Conservation (phyloP, 2,888 invertebrate species). For the Thecophora atra region DNA sequence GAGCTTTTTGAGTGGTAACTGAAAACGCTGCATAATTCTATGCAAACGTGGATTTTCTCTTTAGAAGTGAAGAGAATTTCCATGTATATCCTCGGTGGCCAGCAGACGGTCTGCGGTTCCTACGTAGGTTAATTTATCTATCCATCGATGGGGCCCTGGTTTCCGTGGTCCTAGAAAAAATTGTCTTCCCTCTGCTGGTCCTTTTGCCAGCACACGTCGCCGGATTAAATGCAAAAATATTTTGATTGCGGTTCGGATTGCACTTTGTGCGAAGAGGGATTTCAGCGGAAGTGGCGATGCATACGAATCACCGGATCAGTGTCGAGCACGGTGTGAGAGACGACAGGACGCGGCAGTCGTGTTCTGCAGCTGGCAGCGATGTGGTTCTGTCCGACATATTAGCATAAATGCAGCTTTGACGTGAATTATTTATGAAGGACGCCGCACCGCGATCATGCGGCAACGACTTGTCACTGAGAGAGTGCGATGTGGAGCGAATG, state of each 20-base stretch:
- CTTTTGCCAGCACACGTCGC: too few species aligned
- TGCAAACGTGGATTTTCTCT: too few species aligned
- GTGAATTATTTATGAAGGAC: constrained; percentile 41
- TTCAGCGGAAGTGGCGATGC: constrained; percentile 41
- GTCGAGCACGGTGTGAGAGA: background rate
- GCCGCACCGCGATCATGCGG: constrained; percentile 8
- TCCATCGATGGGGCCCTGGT: too few species aligned
- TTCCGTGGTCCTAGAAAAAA: too few species aligned
- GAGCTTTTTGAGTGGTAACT: too few species aligned
- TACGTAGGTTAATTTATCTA: too few species aligned
- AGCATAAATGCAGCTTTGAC: constrained; percentile 42
- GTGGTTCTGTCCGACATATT: constrained; percentile 31
- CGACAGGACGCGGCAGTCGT: background rate
- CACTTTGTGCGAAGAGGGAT: constrained; percentile 29
- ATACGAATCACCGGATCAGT: constrained; percentile 38
- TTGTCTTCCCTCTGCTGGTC: too few species aligned
- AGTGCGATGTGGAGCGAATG: background rate
- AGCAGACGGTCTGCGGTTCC: too few species aligned
- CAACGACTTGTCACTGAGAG: constrained; percentile 37
- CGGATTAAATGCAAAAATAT: constrained; percentile 18
- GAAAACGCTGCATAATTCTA: too few species aligned
- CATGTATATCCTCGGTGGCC: too few species aligned
- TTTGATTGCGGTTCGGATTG: constrained; percentile 21
- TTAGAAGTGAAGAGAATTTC: too few species aligned
- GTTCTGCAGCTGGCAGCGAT: background rate